A percentile compares a stretch with the other conserved stretches of the same genome.
Evolutionary conservation across 2,888 invertebrate genomes (phyloP).

Genomic region (Priocnemis perturbator): DNA sequence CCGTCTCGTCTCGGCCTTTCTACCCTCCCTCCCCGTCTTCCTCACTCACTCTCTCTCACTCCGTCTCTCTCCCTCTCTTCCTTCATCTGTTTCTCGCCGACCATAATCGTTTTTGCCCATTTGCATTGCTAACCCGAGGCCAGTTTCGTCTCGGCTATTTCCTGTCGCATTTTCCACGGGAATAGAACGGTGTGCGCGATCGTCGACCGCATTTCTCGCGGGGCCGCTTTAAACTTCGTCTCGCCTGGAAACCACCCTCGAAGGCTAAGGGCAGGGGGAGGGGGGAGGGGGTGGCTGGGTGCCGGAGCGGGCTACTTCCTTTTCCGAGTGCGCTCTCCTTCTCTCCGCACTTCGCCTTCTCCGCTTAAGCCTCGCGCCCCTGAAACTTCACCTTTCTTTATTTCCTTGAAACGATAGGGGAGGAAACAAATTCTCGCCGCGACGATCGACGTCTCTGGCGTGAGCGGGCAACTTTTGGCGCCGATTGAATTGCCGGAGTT

Average conservation of each 20-base stretch:
- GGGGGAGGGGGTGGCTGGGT: neutral
- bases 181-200: conserved; percentile 64
- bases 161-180: conserved; percentile 69
- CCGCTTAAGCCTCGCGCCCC: neutral
- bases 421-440: no score
- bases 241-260: conserved; percentile 38
- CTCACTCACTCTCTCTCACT: conserved; percentile 15
- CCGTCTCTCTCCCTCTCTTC: conserved; percentile 5
- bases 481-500: no score
- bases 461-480: no score
- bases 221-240: conserved; percentile 45
- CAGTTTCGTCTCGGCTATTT: conserved; percentile 69
- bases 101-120: conserved; percentile 44
- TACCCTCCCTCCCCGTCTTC: neutral
- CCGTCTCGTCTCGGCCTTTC: conserved; percentile 36
- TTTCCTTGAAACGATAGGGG: no score
- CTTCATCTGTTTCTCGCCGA: neutral
- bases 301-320: conserved; percentile 16
- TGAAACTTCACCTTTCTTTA: conserved; percentile 8
- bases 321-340: neutral
- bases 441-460: no score
- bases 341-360: neutral
- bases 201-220: conserved; percentile 65
- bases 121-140: conserved; percentile 56
- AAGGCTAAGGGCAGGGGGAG: neutral